A percentile compares a stretch with the other conserved stretches of the same genome.
Conservation (phyloP, 2,888 invertebrate genomes). For the Troglohyphantes excavatus region DNA sequence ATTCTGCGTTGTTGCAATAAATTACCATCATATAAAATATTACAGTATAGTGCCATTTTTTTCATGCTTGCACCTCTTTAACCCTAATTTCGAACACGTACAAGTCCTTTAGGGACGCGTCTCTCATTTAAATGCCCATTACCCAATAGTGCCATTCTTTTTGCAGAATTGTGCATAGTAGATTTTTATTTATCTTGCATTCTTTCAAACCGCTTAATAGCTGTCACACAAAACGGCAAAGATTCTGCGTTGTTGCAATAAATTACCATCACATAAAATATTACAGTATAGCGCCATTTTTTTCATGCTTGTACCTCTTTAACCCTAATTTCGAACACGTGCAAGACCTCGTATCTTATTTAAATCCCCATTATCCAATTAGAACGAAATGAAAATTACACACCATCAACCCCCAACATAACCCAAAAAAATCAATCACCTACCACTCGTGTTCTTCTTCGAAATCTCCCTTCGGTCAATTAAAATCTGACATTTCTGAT, state of each 20-base stretch:
- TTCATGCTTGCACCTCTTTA: background rate
- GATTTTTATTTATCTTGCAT: no score
- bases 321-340: background rate
- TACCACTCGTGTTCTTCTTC: background rate
- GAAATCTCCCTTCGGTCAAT: background rate
- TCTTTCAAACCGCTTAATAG: no score
- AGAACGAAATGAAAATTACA: constrained; percentile 9
- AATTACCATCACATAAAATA: no score
- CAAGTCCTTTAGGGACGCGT: constrained; percentile 9
- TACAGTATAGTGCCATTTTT: no score
- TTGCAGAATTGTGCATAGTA: no score
- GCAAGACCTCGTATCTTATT: constrained; percentile 1
- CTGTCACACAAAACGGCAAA: no score
- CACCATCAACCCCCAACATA: constrained; percentile 4
- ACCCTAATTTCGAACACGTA: background rate
- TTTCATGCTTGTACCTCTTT: background rate
- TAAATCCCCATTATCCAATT: constrained; percentile 1
- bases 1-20: no score
- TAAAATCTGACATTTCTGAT: background rate
- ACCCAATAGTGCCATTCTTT: background rate
- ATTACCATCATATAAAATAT: no score
- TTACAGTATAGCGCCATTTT: no score
- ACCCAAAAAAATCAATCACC: constrained; percentile 20
- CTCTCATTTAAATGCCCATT: background rate
- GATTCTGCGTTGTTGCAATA: no score